These are phyloP conservation scores for Plotosus lineatus DNA, from an alignment of 2,113 vertebrate genomes.

Conservation along the genomic window DNA sequence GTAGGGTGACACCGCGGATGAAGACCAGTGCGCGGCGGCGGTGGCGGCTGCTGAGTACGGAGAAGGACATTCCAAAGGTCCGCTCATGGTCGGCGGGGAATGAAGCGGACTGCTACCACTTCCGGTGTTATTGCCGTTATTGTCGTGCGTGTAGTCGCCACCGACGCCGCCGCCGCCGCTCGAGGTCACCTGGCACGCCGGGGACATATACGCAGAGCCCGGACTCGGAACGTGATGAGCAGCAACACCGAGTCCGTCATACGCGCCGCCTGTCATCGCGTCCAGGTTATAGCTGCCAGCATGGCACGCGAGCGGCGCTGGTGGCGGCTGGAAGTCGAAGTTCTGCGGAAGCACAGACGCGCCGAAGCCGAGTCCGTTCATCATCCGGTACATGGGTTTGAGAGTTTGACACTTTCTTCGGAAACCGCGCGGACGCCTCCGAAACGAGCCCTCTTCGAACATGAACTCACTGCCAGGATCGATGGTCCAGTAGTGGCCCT, in stretches of 20 bases:
- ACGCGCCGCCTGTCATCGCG: constrained; percentile 82
- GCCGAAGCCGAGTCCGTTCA: constrained; percentile 89
- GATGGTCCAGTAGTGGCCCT: constrained; percentile 97
- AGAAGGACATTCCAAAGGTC: constrained; percentile 86
- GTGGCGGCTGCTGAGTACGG: constrained; percentile 83
- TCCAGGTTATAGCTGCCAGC: constrained; percentile 85
- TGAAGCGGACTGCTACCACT: constrained; percentile 86
- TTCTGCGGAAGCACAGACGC: constrained; percentile 86
- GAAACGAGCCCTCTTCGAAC: constrained; percentile 97
- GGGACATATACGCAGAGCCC: constrained; percentile 86
- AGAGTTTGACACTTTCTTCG: constrained; percentile 92
- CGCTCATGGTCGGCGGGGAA: constrained; percentile 82
- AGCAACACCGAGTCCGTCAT: constrained; percentile 79
- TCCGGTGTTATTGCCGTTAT: constrained; percentile 79
- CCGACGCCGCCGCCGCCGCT: constrained; percentile 72
- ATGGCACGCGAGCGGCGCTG: constrained; percentile 84
- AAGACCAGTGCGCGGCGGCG: constrained; percentile 84
- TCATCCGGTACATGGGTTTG: constrained; percentile 89
- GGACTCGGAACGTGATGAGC: constrained; percentile 82
- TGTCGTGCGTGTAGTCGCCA: constrained; percentile 81
- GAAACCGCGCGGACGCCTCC: constrained; percentile 91
- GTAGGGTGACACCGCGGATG: constrained; percentile 84
- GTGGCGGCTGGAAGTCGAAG: constrained; percentile 88
- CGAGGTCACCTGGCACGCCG: constrained; percentile 79
- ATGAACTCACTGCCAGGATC: constrained; percentile 95